Evolutionary conservation across 2,888 invertebrate genomes (phyloP), one percentile per base, ranked within the genome.

Genomic region (Theretra japonica): DNA sequence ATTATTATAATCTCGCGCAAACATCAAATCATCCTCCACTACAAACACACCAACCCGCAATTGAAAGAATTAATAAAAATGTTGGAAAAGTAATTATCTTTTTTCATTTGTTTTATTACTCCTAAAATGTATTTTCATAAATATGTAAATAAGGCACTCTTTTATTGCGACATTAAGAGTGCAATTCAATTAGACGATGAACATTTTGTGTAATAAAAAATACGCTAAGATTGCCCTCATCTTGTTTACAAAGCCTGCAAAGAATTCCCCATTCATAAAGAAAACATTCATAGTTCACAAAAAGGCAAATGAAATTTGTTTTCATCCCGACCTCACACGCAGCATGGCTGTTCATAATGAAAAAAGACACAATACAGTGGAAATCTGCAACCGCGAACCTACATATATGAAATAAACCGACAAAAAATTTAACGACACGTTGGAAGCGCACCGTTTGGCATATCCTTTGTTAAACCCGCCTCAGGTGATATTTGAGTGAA

Each of bases 381-480:
- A 65, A 48, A 65, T 65, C 48, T 65, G 48, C 48, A 65, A 65
- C 65, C 48, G 48, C 48, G 23, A 48, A 48, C 41, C 48, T 21
- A 65, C n/a, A n/a, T n/a, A n/a, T 48, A 41, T 65, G 41, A 65
- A 48, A 65, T 23, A 65, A 65, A 65, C 65, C 65, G 65, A 48
- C 65, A 65, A 48, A 65, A 65, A 48, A 33, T 23, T 65, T 19
- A 21, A 65, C 65, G 41, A 65, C 48, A 23, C 65, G 48, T 65
- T 65, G 6, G 65, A 48, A 65, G 62, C 41, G 41, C 48, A 33
- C 33, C 21, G 65, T 60, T 68, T 72, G 53, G 56, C 68, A 57
- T 60, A 48, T 30, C 30, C 70, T 70, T 69, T 69, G 56, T 73
- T 72, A 53, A 59, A 21, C 41, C 56, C 30, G 21, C 65, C 65